phyloP scores from a whole-genome alignment of 1,140 invertebrate species.

The Psilanteris sp. region DNA sequence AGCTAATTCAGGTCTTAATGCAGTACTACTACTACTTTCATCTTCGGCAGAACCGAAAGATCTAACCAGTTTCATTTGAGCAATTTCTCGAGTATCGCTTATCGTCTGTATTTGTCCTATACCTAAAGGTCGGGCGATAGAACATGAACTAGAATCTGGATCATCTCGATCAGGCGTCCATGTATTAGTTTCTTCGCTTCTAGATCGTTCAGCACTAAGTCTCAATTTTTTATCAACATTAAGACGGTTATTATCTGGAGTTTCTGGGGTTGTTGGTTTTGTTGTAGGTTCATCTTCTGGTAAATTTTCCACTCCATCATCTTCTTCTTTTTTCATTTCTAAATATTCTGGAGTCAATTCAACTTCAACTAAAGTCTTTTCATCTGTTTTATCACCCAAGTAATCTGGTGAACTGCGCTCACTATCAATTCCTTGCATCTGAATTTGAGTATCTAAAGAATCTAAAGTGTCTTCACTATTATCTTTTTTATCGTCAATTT shows the following conservation, averaged over 20 bases:
- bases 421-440: slow-evolving; percentile 74
- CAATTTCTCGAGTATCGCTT: slow-evolving; percentile 74
- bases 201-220: slow-evolving; percentile 75
- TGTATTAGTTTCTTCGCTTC: slow-evolving; percentile 77
- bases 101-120: slow-evolving; percentile 83
- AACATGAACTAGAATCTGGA: slow-evolving; percentile 88
- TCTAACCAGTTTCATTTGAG: slow-evolving; percentile 68
- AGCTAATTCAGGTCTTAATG: slow-evolving; percentile 82
- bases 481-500: slow-evolving; percentile 71
- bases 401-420: slow-evolving; percentile 77
- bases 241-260: slow-evolving; percentile 63
- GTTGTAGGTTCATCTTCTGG: slow-evolving; percentile 73
- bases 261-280: slow-evolving; percentile 44
- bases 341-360: slow-evolving; percentile 77
- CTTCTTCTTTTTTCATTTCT: slow-evolving; percentile 75
- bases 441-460: slow-evolving; percentile 75
- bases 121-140: slow-evolving; percentile 87
- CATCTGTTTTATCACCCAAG: slow-evolving; percentile 75
- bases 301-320: slow-evolving; percentile 70
- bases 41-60: slow-evolving; percentile 74
- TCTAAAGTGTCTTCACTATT: slow-evolving; percentile 78
- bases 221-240: slow-evolving; percentile 73
- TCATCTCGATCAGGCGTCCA: slow-evolving; percentile 82
- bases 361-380: slow-evolving; percentile 77
- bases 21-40: slow-evolving; percentile 85